Conservation (phyloP, 2,113 vertebrate genomes). For the Varanus komodoensis region DNA sequence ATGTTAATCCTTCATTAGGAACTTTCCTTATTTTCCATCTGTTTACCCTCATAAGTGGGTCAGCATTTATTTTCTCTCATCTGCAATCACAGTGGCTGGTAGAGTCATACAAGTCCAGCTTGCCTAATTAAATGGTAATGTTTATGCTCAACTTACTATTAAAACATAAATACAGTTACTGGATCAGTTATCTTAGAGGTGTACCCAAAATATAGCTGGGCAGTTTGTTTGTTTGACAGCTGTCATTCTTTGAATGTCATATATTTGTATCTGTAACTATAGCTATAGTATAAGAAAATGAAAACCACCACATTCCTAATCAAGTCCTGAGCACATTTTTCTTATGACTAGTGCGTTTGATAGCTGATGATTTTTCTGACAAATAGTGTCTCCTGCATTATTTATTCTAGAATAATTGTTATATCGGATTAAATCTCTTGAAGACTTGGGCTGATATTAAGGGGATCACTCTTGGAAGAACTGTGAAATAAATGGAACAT, state of each 20-base stretch:
- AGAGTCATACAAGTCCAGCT: background rate
- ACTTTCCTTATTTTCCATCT: slow-evolving; percentile 30
- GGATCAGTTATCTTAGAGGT: background rate
- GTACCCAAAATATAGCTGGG: background rate
- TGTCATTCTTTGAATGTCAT: slow-evolving; percentile 47
- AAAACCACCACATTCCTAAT: slow-evolving; percentile 22
- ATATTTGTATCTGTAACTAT: slow-evolving; percentile 31
- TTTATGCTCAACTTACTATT: slow-evolving; percentile 11
- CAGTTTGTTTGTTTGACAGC: slow-evolving; percentile 56
- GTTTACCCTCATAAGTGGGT: slow-evolving; percentile 16
- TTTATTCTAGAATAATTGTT: slow-evolving; percentile 7
- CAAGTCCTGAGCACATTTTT: background rate
- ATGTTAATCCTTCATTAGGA: slow-evolving; percentile 1
- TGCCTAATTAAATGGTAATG: background rate
- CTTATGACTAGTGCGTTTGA: background rate
- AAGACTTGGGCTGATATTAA: background rate
- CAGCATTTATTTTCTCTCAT: slow-evolving; percentile 9
- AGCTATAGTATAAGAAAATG: slow-evolving; percentile 9
- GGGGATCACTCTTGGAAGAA: background rate
- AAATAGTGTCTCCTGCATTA: background rate
- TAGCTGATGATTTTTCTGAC: background rate
- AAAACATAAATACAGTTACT: slow-evolving; percentile 12
- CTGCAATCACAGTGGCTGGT: background rate
- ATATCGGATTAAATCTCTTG: background rate
- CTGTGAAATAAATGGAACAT: slow-evolving; percentile 1